Evolutionary conservation across 2,797 vertebrate genomes (phyloP).

Genomic region (Cephalopachus bancanus): DNA sequence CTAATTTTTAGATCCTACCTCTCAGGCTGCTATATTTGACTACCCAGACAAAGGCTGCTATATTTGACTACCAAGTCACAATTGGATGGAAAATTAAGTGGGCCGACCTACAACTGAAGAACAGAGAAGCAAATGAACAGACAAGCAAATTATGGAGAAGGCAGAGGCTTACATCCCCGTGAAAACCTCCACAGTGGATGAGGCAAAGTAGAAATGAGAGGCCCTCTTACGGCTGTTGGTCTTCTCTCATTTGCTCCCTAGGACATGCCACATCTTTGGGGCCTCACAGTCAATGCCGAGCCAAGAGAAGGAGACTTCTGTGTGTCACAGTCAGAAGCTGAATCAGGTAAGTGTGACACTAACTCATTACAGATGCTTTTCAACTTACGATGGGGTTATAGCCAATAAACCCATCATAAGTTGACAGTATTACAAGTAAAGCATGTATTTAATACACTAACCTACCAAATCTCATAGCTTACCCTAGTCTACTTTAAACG

Average conservation of each 20-base stretch:
- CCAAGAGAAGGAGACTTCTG: neutral
- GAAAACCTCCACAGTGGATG: neutral
- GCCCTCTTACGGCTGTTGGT: neutral
- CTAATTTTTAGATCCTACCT: neutral
- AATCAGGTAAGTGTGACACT: neutral
- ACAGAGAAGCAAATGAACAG: neutral
- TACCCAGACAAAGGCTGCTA: neutral
- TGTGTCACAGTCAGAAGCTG: neutral
- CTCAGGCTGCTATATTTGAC: neutral
- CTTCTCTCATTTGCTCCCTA: neutral
- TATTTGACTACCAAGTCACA: neutral
- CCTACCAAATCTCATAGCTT: too few relatives aligned
- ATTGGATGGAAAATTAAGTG: neutral
- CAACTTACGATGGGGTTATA: too few relatives aligned
- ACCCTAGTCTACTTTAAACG: too few relatives aligned
- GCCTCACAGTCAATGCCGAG: neutral
- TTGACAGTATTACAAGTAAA: too few relatives aligned
- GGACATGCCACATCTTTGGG: neutral
- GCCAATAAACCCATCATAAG: too few relatives aligned
- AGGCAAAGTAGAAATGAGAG: neutral
- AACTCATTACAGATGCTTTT: neutral
- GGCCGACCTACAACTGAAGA: neutral
- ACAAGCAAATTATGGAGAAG: neutral
- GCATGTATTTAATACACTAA: too few relatives aligned
- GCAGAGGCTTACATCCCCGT: neutral